Conservation (phyloP, 2,113 vertebrate genomes). For the Picathartes gymnocephalus region DNA sequence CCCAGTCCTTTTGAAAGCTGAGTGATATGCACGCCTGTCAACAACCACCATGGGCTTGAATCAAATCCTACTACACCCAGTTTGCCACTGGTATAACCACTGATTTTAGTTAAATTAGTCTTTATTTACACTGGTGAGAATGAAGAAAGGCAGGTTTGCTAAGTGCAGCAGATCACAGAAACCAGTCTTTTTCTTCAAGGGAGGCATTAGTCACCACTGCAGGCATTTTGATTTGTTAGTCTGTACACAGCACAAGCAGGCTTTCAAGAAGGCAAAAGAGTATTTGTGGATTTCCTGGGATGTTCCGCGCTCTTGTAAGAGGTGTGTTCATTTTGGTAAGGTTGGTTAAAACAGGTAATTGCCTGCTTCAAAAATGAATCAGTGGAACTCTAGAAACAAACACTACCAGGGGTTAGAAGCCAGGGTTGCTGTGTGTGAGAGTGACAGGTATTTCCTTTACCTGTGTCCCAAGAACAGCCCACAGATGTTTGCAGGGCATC, state of each 20-base stretch:
- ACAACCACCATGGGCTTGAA: background rate
- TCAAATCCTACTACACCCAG: background rate
- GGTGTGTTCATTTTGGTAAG: background rate
- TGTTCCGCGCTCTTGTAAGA: background rate
- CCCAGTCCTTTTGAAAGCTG: background rate
- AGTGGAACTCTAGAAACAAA: background rate
- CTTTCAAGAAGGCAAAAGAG: background rate
- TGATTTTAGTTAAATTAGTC: slow-evolving; percentile 15
- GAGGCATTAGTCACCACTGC: slow-evolving; percentile 34
- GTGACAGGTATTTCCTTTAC: background rate
- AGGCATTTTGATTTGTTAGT: background rate
- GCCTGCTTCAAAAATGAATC: background rate
- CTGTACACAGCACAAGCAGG: background rate
- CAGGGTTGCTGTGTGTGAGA: background rate
- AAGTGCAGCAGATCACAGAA: background rate
- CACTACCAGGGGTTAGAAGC: background rate
- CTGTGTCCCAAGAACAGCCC: background rate
- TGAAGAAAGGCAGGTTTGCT: slow-evolving; percentile 50
- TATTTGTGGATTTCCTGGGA: background rate
- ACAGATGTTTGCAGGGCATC: background rate
- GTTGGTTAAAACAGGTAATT: background rate
- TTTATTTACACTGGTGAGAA: slow-evolving; percentile 14
- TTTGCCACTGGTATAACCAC: background rate
- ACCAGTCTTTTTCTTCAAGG: slow-evolving; percentile 34
- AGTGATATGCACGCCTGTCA: background rate